Percentiles rank a stretch among this genome's conserved stretches.
Evolutionary conservation across 2,888 invertebrate species (phyloP).

Genomic region (Argynnis bischoffii): DNA sequence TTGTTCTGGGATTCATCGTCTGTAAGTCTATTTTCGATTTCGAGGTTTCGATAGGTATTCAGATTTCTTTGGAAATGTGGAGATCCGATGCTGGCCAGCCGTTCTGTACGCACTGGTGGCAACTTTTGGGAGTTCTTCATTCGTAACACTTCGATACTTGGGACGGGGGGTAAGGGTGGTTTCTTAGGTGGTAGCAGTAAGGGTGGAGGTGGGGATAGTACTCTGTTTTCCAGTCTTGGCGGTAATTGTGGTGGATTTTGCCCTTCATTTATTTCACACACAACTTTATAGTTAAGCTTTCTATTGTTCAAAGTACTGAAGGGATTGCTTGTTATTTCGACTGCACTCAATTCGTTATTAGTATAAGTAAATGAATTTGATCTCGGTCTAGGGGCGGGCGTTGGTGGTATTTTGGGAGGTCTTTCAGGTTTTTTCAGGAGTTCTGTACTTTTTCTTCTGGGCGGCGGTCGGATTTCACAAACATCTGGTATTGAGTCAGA

Average conservation of each 20-base stretch:
- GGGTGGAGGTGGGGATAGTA: constrained; percentile 76
- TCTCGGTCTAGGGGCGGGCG: constrained; percentile 78
- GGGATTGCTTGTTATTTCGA: constrained; percentile 71
- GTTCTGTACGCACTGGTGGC: constrained; percentile 70
- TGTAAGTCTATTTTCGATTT: constrained; percentile 69
- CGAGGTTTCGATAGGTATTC: constrained; percentile 82
- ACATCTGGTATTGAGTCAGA: constrained; percentile 75
- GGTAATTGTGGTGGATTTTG: constrained; percentile 80
- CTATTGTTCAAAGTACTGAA: constrained; percentile 74
- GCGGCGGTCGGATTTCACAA: constrained; percentile 84
- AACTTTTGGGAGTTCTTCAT: constrained; percentile 76
- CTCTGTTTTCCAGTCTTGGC: constrained; percentile 68
- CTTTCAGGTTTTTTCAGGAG: constrained; percentile 81
- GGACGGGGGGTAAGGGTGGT: constrained; percentile 87
- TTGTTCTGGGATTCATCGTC: constrained; percentile 63
- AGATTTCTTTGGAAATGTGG: constrained; percentile 84
- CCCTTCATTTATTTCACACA: constrained; percentile 72
- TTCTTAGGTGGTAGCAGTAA: constrained; percentile 85
- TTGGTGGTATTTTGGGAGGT: constrained; percentile 84
- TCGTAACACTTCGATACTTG: constrained; percentile 83
- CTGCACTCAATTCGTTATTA: constrained; percentile 69
- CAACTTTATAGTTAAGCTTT: constrained; percentile 71
- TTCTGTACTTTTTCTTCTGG: constrained; percentile 82
- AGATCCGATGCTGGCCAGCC: constrained; percentile 84
- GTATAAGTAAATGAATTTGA: constrained; percentile 81